Percentiles rank a stretch among this genome's conserved stretches.
Conservation (phyloP, 2,888 invertebrate genomes). For the Aphodius granarius region DNA sequence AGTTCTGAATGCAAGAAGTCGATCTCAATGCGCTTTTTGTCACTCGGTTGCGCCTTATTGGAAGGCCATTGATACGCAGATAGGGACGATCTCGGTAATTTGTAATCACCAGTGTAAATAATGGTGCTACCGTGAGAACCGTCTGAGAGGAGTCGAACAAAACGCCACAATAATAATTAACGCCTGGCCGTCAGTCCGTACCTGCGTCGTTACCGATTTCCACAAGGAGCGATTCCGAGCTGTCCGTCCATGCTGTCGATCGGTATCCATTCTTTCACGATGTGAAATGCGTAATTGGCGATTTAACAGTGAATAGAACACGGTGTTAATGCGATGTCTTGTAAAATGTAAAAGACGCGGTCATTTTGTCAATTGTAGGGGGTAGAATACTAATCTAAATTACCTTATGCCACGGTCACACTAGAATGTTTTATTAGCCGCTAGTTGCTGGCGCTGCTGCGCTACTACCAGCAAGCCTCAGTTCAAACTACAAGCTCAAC, state of each 20-base stretch:
- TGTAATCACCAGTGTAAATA: background rate
- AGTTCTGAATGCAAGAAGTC: background rate
- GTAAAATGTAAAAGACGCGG: background rate
- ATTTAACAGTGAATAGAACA: background rate
- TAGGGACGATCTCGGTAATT: background rate
- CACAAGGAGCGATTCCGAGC: background rate
- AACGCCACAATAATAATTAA: conserved; percentile 10
- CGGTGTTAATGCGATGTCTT: background rate
- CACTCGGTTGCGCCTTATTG: background rate
- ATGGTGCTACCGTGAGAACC: conserved; percentile 9
- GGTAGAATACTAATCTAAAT: too few relatives aligned
- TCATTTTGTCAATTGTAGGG: too few relatives aligned
- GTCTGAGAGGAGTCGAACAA: background rate
- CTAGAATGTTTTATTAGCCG: too few relatives aligned
- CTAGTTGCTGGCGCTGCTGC: too few relatives aligned
- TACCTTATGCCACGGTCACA: too few relatives aligned
- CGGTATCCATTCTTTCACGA: conserved; percentile 1
- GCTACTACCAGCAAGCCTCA: too few relatives aligned
- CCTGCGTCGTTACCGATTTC: conserved; percentile 3
- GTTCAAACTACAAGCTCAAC: too few relatives aligned
- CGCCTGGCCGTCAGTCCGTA: background rate
- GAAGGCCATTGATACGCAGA: background rate
- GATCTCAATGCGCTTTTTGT: background rate
- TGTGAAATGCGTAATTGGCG: conserved; percentile 7
- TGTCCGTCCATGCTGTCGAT: background rate